phyloP scores from a whole-genome alignment of 2,888 invertebrate genomes.

The Apamea sordens region DNA sequence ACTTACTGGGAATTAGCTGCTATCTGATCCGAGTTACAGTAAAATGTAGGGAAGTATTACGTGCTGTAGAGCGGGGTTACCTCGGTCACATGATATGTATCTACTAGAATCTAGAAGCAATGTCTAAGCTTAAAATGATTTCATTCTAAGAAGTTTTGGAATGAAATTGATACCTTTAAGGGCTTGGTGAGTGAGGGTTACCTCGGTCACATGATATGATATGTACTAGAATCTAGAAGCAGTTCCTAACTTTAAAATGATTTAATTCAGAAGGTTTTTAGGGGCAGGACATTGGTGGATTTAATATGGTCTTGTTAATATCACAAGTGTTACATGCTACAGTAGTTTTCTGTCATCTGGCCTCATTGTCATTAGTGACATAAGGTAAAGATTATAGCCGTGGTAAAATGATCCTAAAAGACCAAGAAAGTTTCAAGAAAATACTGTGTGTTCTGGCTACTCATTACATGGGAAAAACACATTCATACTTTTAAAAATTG shows the following conservation, averaged over 20 bases:
- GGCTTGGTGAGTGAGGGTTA: neutral
- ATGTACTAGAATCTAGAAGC: neutral
- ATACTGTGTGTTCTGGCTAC: neutral
- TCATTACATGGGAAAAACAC: neutral
- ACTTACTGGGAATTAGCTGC: conserved; percentile 69
- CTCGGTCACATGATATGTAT: neutral
- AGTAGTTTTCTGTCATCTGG: neutral
- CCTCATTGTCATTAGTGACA: neutral
- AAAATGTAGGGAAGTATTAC: conserved; percentile 45
- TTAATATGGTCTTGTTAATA: too few relatives aligned
- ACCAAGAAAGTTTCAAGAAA: neutral
- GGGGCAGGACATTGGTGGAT: too few relatives aligned
- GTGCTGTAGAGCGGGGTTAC: conserved; percentile 9
- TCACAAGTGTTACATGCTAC: too few relatives aligned
- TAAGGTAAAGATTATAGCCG: too few relatives aligned
- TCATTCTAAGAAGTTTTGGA: neutral
- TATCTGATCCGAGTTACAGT: conserved; percentile 53
- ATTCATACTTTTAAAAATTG: neutral
- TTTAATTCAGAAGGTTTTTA: too few relatives aligned
- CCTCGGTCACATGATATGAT: neutral
- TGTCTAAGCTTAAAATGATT: neutral
- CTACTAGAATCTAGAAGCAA: neutral
- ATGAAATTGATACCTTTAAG: neutral
- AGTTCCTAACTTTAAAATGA: too few relatives aligned
- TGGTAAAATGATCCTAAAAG: neutral